A percentile compares a stretch with the other conserved stretches of the same genome.
phyloP scores from a whole-genome alignment of 2,113 vertebrate species.

The Marcusenius ussheri region DNA sequence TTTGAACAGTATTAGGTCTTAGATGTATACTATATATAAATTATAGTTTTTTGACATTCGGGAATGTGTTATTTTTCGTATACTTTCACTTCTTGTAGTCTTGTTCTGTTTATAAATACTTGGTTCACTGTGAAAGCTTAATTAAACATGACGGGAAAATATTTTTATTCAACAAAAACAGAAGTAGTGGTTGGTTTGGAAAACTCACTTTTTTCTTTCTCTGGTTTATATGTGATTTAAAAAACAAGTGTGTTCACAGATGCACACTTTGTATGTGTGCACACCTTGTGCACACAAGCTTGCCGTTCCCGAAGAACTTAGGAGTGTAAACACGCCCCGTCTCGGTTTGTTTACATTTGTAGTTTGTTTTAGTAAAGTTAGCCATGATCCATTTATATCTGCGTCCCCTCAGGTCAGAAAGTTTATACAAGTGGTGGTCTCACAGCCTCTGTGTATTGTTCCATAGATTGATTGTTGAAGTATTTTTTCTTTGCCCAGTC shows the following conservation, averaged over 20 bases:
- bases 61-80: not conserved
- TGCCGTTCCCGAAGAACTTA: not conserved
- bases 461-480: not conserved
- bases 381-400: not conserved
- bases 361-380: not conserved
- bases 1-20: not conserved
- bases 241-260: not conserved
- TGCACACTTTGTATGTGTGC: not conserved
- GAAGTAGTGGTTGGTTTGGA: not conserved
- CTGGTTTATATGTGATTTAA: not conserved
- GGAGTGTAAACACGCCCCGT: not conserved
- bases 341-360: not conserved
- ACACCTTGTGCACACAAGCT: not conserved
- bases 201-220: not conserved
- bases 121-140: not conserved
- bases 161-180: not conserved
- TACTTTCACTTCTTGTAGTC: not conserved
- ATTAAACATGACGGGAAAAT: not conserved
- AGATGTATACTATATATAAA: not conserved
- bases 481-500: slow-evolving; percentile 30
- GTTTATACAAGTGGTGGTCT: not conserved
- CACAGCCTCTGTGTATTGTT: not conserved
- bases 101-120: not conserved
- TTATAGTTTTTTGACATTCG: not conserved
- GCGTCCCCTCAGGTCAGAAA: not conserved